These are phyloP conservation scores for Danionella dracula DNA, from an alignment of 2,797 vertebrate species.

Conservation along the genomic window DNA sequence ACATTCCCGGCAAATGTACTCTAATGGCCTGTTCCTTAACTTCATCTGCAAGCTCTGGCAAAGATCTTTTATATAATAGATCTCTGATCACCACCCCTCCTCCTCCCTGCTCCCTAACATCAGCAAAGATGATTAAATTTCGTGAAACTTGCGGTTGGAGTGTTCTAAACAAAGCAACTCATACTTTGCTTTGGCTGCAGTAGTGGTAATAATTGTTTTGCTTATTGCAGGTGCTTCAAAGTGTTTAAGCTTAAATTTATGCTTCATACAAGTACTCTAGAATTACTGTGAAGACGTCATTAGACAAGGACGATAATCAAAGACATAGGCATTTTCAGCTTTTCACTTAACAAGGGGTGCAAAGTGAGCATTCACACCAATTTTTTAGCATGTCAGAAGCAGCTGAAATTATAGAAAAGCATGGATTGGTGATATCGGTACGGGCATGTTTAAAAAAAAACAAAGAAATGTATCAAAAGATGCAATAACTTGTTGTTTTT, in stretches of 20 bases:
- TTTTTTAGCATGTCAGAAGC: too few relatives aligned
- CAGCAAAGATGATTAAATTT: slow-evolving; percentile 12
- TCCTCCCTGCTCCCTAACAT: slow-evolving; percentile 27
- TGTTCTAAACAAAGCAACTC: not conserved
- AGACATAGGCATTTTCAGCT: too few relatives aligned
- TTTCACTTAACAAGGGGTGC: too few relatives aligned
- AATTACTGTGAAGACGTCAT: not conserved
- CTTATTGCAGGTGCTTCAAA: not conserved
- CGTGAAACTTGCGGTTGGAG: slow-evolving; percentile 2
- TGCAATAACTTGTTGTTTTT: too few relatives aligned
- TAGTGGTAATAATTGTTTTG: not conserved
- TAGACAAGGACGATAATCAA: too few relatives aligned
- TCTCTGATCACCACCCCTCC: slow-evolving; percentile 2
- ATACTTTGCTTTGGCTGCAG: not conserved
- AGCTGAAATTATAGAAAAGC: too few relatives aligned
- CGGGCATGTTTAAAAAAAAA: too few relatives aligned
- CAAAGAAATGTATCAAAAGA: too few relatives aligned
- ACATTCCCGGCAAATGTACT: not conserved
- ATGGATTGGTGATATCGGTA: too few relatives aligned
- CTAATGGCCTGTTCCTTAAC: not conserved
- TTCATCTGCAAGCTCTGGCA: slow-evolving; percentile 16
- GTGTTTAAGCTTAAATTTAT: not conserved
- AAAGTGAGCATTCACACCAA: too few relatives aligned
- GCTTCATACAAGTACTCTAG: not conserved
- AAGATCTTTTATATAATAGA: slow-evolving; percentile 21